Percentiles rank a stretch among this genome's conserved stretches.
Conservation (phyloP, 2,113 vertebrate species). For the Bettongia penicillata region DNA sequence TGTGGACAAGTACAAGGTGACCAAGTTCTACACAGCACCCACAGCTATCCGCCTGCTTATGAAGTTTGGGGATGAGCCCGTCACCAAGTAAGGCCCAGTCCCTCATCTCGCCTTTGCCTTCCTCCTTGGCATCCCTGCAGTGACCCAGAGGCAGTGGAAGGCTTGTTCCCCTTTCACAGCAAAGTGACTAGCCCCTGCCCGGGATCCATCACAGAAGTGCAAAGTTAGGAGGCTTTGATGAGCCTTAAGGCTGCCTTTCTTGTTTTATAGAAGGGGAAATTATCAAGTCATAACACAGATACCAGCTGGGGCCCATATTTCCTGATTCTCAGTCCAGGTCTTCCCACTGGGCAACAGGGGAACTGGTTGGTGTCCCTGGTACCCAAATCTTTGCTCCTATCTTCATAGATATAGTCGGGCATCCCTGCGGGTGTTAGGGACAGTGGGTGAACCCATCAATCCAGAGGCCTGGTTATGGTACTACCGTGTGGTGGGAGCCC, state of each 20-base stretch:
- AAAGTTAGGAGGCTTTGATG: neutral
- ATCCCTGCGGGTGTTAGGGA: slow-evolving; percentile 94
- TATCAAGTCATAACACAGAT: neutral
- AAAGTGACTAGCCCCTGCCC: too few relatives aligned
- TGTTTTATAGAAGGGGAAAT: neutral
- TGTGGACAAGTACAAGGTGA: slow-evolving; percentile 95
- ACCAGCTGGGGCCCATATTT: neutral
- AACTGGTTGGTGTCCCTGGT: neutral
- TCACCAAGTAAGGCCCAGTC: slow-evolving; percentile 88
- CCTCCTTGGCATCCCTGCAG: neutral
- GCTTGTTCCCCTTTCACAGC: too few relatives aligned
- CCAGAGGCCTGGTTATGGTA: slow-evolving; percentile 99
- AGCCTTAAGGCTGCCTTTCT: neutral
- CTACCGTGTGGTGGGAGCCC: slow-evolving; percentile 93
- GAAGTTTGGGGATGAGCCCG: slow-evolving; percentile 96
- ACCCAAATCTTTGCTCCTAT: slow-evolving; percentile 55
- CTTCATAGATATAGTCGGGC: slow-evolving; percentile 89
- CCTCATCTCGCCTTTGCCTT: neutral
- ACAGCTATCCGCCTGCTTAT: slow-evolving; percentile 97
- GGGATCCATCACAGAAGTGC: neutral
- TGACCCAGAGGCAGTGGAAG: neutral
- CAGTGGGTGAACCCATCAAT: slow-evolving; percentile 97
- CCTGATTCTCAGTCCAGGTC: neutral
- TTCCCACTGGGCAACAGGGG: neutral
- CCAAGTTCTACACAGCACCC: slow-evolving; percentile 98